A percentile compares a stretch with the other conserved stretches of the same genome.
phyloP scores from a whole-genome alignment of 2,888 invertebrate genomes.

The Nomada fabriciana region DNA sequence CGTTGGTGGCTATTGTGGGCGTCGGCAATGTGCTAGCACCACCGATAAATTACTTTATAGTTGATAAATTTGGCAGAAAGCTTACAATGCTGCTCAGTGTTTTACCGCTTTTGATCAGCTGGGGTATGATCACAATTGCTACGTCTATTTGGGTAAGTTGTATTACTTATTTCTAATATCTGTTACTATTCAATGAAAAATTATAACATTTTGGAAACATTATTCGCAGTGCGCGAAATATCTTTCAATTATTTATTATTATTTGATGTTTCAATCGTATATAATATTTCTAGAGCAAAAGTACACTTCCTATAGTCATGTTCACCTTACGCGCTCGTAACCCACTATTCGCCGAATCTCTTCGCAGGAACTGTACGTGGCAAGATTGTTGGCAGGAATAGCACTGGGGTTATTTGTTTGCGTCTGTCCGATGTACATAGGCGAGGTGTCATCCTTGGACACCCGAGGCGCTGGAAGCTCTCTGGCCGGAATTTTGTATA shows the following conservation, averaged over 20 bases:
- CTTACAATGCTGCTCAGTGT: slow-evolving; percentile 69
- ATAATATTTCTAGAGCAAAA: background rate
- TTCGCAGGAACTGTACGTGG: slow-evolving; percentile 69
- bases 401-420: slow-evolving; percentile 65
- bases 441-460: slow-evolving; percentile 71
- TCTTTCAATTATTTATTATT: too few relatives aligned
- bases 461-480: slow-evolving; percentile 87
- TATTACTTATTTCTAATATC: background rate
- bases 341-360: background rate
- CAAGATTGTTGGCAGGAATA: slow-evolving; percentile 71
- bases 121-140: slow-evolving; percentile 69
- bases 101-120: slow-evolving; percentile 67
- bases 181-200: too few relatives aligned
- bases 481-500: slow-evolving; percentile 86
- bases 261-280: too few relatives aligned
- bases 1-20: slow-evolving; percentile 67
- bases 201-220: too few relatives aligned
- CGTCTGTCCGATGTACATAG: slow-evolving; percentile 72
- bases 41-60: slow-evolving; percentile 60
- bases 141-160: slow-evolving; percentile 69
- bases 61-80: slow-evolving; percentile 73
- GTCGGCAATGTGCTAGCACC: slow-evolving; percentile 71
- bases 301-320: background rate
- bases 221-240: too few relatives aligned
- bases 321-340: background rate